Percentiles rank a stretch among this genome's conserved stretches.
Evolutionary conservation across 35 echinoderm and acorn worm genomes (phyloP).

Genomic region (Apostichopus parvimensis): DNA sequence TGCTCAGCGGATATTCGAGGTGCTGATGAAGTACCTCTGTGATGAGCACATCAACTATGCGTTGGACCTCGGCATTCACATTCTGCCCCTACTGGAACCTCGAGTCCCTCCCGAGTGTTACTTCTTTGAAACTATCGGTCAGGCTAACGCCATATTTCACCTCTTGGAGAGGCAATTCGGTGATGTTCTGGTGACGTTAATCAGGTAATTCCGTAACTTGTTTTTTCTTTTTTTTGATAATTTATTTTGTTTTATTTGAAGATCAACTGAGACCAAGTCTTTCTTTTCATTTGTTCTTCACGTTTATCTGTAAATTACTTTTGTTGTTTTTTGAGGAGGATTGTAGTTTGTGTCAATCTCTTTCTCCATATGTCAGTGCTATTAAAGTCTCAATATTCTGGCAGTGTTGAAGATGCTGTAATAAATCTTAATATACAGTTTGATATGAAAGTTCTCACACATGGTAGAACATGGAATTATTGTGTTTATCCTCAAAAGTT

Average conservation of each 20-base stretch:
- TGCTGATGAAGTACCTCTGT: conserved; percentile 84
- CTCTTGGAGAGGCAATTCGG: conserved; percentile 95
- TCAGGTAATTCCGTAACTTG: conserved; percentile 63
- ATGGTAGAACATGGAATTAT: no score
- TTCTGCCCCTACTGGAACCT: conserved; percentile 73
- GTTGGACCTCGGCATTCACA: conserved; percentile 86
- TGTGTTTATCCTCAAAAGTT: no score
- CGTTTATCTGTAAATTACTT: no score
- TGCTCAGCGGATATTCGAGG: conserved; percentile 82
- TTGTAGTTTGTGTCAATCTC: no score
- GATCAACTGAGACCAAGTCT: no score
- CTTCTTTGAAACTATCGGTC: conserved; percentile 88
- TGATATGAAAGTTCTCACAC: no score
- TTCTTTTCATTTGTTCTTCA: no score
- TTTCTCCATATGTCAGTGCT: no score
- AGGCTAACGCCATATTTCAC: conserved; percentile 98
- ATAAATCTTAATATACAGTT: no score
- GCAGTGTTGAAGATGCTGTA: no score
- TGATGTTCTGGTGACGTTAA: conserved; percentile 89
- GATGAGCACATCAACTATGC: conserved; percentile 97
- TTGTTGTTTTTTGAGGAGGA: no score
- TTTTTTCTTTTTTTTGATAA: neutral
- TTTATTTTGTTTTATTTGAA: neutral
- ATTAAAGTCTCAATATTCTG: no score
- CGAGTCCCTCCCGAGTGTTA: conserved; percentile 70